Percentiles rank a stretch among this genome's conserved stretches.
These are phyloP conservation scores for Plagodis pulveraria DNA, from an alignment of 2,888 invertebrate genomes.

Conservation along the genomic window DNA sequence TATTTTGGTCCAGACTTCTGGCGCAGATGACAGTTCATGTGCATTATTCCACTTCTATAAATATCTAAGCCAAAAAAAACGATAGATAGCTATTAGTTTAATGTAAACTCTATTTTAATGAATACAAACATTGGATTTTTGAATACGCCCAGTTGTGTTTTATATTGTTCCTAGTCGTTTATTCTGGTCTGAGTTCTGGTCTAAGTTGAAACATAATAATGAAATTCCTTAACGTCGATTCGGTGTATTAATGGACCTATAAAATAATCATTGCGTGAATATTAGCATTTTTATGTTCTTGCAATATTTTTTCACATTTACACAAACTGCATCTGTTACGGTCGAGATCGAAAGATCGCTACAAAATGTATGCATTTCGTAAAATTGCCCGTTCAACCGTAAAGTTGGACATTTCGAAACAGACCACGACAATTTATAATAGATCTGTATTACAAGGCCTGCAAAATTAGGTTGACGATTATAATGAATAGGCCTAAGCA, in stretches of 20 bases:
- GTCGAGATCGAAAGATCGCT: constrained; percentile 43
- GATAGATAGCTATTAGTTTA: not conserved
- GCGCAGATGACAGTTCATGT: constrained; percentile 7
- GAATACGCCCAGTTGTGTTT: not conserved
- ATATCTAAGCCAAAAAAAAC: not conserved
- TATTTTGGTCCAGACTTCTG: constrained; percentile 19
- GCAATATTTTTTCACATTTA: constrained; percentile 15
- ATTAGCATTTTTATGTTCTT: constrained; percentile 15
- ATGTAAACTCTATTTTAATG: not conserved
- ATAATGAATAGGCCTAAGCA: constrained; percentile 30
- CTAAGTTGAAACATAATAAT: constrained; percentile 6
- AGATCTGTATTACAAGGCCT: constrained; percentile 65
- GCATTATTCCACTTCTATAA: constrained; percentile 5
- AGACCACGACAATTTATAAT: constrained; percentile 49
- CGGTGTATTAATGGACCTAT: constrained; percentile 9
- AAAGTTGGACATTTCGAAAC: constrained; percentile 58
- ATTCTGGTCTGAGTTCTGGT: constrained; percentile 1
- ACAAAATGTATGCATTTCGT: constrained; percentile 63
- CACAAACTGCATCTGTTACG: constrained; percentile 48
- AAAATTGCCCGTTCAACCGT: constrained; percentile 61
- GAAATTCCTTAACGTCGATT: constrained; percentile 4
- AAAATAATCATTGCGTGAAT: constrained; percentile 9
- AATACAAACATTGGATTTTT: not conserved
- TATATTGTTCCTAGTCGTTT: not conserved
- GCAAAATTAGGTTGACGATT: constrained; percentile 47